Base-by-base conservation (phyloP, 1,140 invertebrate species). In the Helicoverpa armigera region DNA sequence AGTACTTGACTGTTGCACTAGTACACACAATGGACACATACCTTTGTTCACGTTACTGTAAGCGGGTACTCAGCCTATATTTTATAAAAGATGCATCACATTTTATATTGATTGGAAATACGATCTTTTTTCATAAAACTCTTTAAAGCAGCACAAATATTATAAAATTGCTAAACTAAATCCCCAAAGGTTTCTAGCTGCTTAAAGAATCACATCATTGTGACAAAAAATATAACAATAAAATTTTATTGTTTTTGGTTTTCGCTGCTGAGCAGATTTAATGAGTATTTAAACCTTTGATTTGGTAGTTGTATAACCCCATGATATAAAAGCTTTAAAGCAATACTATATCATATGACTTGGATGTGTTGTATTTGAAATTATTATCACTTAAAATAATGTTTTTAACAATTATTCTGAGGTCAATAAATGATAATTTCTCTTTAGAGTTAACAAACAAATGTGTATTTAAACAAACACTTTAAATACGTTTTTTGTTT, bases 261-360 rank as follows among this genome's bases (percentile, higher is more conserved):
- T 53, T 18, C 51, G 16, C 70, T 73, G 70, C 70, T 53, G 16
- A 70, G 67, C 67, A 70, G 67, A 70, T 50, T 70, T 67, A 48
- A 10, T 54, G 29, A 58, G 3, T 43, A 58, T 58, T 58, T 18
- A 58, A 58, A 35, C 31, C 70, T 73, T 43, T 73, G 14, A 43
- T 63, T 63, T 76, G 13, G 48, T 61, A 61, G 43, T 54, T 65
- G 43, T 35, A 67, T 67, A 67, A 78, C 73, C 72, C 73, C 73
- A 76, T 18, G 16, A 76, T 73, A 61, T 53, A 43, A 75, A 67
- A 78, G 75, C 75, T 78, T 78, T 78, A 78, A 78, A 78, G 61
- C 61, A 63, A 54, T 54, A 72, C 29, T 70, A 65, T 77, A 77
- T 48, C 75, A 65, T 54, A 35, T 78, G 54, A 67, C 50, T 53